phyloP scores from a whole-genome alignment of 1,140 invertebrate species.

The Drosophila littoralis region DNA sequence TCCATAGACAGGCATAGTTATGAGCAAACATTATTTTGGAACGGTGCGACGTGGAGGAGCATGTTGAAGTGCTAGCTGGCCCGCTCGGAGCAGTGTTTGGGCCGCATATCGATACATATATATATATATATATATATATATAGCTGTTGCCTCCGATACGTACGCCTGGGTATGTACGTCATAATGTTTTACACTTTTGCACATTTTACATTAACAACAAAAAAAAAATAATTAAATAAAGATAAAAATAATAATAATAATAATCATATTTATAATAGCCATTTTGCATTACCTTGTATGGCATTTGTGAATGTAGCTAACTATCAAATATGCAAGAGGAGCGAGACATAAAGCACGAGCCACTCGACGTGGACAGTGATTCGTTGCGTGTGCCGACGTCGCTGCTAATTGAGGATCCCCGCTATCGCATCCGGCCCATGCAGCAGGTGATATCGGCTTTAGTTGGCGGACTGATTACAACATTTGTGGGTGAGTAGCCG shows the following conservation, averaged over 20 bases:
- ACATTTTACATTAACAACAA: neutral
- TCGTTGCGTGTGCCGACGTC: slow-evolving; percentile 34
- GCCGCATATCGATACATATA: neutral
- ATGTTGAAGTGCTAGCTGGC: neutral
- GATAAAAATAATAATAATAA: neutral
- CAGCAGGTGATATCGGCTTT: slow-evolving; percentile 96
- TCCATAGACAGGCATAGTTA: neutral
- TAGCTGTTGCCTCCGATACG: neutral
- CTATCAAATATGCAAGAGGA: slow-evolving; percentile 39
- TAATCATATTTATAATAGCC: neutral
- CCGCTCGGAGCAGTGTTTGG: neutral
- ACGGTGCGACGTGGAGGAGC: neutral
- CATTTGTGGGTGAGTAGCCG: slow-evolving; percentile 91
- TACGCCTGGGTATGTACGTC: slow-evolving; percentile 14
- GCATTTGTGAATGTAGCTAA: slow-evolving; percentile 3
- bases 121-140: neutral
- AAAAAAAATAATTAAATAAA: neutral
- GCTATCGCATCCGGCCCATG: slow-evolving; percentile 91
- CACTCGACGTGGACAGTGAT: slow-evolving; percentile 5
- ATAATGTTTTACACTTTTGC: neutral
- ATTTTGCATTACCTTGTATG: neutral
- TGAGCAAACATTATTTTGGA: neutral
- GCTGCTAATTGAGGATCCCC: slow-evolving; percentile 86
- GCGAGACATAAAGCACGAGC: neutral
- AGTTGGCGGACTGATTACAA: slow-evolving; percentile 94